Conservation (phyloP, 2,113 vertebrate species). For the Thalassoma bifasciatum region DNA sequence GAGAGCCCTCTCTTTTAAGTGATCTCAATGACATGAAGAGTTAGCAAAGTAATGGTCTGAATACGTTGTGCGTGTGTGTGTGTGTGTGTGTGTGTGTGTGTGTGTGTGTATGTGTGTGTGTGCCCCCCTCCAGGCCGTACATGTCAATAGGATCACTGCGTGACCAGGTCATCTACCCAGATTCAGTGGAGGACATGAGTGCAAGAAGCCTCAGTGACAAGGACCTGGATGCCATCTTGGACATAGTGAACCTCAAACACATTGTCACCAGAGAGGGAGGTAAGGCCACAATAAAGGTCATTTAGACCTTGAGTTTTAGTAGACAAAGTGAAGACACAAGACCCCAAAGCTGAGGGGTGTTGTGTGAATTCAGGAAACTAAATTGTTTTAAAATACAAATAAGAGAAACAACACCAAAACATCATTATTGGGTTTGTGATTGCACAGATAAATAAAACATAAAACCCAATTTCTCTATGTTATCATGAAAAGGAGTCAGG, state of each 20-base stretch:
- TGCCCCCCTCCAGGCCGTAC: conserved; percentile 87
- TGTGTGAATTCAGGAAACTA: too few species aligned
- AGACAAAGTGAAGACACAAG: neutral
- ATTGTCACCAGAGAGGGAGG: conserved; percentile 98
- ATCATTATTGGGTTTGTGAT: too few species aligned
- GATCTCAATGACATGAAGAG: conserved; percentile 1
- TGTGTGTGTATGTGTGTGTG: conserved; percentile 6
- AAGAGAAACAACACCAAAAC: too few species aligned
- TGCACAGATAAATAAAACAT: too few species aligned
- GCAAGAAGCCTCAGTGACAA: conserved; percentile 89
- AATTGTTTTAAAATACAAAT: too few species aligned
- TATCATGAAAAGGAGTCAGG: too few species aligned
- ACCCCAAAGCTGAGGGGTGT: too few species aligned
- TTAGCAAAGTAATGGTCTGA: conserved; percentile 9
- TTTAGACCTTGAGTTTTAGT: neutral
- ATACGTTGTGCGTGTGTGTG: neutral
- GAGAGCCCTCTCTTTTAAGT: neutral
- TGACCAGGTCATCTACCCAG: conserved; percentile 98
- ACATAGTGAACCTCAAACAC: conserved; percentile 93
- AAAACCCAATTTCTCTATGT: too few species aligned
- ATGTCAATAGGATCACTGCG: conserved; percentile 96
- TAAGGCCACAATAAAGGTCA: conserved; percentile 53
- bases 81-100: neutral
- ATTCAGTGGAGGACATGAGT: conserved; percentile 93
- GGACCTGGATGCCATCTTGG: conserved; percentile 92